These are phyloP conservation scores for Acanthopagrus latus DNA, from an alignment of 2,797 vertebrate species.

Conservation along the genomic window DNA sequence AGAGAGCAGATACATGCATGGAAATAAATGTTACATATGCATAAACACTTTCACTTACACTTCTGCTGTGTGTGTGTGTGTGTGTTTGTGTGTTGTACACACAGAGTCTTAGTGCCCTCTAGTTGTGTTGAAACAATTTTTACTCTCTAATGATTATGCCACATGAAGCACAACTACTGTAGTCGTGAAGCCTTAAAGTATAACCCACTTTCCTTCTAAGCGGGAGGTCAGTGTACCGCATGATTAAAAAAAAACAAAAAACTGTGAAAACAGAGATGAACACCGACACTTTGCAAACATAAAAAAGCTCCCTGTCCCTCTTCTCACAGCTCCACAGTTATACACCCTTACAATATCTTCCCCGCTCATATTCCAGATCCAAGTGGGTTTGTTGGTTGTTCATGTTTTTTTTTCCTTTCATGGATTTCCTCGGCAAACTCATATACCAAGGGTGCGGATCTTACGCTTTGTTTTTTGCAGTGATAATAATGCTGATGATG, in stretches of 20 bases:
- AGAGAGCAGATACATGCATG: neutral
- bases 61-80: slow-evolving; percentile 11
- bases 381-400: neutral
- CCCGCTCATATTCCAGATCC: neutral
- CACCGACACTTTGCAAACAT: neutral
- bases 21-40: neutral
- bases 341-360: neutral
- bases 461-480: neutral
- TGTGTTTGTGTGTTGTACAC: slow-evolving; percentile 12
- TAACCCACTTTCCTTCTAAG: neutral
- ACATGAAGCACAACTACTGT: neutral
- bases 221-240: neutral
- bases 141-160: slow-evolving; percentile 3
- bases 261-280: neutral
- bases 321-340: neutral
- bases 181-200: neutral
- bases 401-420: neutral
- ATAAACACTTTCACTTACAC: neutral
- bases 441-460: neutral
- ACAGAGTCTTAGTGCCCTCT: slow-evolving; percentile 43
- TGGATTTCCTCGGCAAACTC: neutral
- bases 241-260: too few relatives aligned
- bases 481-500: neutral
- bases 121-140: slow-evolving; percentile 21
- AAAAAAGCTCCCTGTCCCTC: neutral